Percentiles rank a stretch among this genome's conserved stretches.
These are phyloP conservation scores for Prietella phreatophila DNA, from an alignment of 2,113 vertebrate species.

Conservation along the genomic window DNA sequence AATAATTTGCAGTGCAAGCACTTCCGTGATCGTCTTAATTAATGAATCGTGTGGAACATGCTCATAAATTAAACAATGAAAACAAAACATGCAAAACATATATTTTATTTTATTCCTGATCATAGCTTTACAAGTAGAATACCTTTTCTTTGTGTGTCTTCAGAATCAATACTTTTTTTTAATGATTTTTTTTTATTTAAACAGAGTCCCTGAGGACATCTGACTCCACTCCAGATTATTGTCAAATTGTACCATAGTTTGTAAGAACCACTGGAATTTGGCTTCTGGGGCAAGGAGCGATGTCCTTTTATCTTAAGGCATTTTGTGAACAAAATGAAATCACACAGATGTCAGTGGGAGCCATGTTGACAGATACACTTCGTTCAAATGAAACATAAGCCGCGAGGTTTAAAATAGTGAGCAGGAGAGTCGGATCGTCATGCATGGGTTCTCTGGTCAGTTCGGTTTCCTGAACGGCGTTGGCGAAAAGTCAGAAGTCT, in stretches of 20 bases:
- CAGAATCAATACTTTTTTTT: constrained; percentile 40
- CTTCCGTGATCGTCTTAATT: not conserved
- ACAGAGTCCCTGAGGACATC: constrained; percentile 44
- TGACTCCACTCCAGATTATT: constrained; percentile 42
- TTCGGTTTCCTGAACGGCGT: not conserved
- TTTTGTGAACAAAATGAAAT: constrained; percentile 48
- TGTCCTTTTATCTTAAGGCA: constrained; percentile 50
- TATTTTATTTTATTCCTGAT: constrained; percentile 51
- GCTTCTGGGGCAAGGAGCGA: constrained; percentile 45
- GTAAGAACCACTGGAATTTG: constrained; percentile 30
- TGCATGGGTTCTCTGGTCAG: not conserved
- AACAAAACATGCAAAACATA: constrained; percentile 54
- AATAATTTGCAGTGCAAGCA: not conserved
- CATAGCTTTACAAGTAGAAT: constrained; percentile 50
- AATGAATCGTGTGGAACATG: not conserved
- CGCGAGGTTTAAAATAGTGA: constrained; percentile 22
- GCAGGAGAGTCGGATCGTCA: not conserved
- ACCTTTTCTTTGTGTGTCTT: constrained; percentile 44
- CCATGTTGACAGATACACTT: constrained; percentile 24
- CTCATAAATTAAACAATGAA: constrained; percentile 21
- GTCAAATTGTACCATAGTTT: constrained; percentile 49
- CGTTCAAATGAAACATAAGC: constrained; percentile 30
- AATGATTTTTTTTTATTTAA: constrained; percentile 12
- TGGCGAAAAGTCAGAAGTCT: not conserved
- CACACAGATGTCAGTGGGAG: constrained; percentile 37